Conservation (phyloP, 2,113 vertebrate genomes). For the Erythrolamprus reginae region DNA sequence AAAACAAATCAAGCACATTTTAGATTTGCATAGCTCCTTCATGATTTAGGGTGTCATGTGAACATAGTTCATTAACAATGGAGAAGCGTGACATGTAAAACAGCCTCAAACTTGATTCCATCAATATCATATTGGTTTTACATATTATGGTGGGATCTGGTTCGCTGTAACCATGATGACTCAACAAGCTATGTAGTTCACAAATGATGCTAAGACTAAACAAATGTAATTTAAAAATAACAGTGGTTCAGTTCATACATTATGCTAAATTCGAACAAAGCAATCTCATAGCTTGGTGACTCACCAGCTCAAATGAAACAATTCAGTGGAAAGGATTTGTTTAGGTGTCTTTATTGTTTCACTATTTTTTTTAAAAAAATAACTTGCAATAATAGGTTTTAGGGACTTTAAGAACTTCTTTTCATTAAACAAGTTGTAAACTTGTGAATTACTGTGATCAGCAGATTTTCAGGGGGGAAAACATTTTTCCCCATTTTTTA, state of each 20-base stretch:
- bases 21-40: not conserved
- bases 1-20: not conserved
- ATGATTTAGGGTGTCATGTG: not conserved
- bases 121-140: not conserved
- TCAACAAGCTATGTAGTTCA: not conserved
- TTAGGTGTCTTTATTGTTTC: not conserved
- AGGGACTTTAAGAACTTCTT: not conserved
- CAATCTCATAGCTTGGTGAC: not conserved
- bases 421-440: not conserved
- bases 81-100: not conserved
- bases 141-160: not conserved
- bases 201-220: not conserved
- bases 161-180: not conserved
- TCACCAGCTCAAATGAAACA: not conserved
- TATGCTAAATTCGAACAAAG: not conserved
- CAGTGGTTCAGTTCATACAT: not conserved
- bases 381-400: not conserved
- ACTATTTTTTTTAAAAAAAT: not conserved
- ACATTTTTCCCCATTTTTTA: not conserved
- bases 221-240: not conserved
- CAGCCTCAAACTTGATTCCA: not conserved
- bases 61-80: not conserved
- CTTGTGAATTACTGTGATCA: not conserved
- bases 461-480: not conserved
- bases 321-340: not conserved